These are phyloP conservation scores for Sebastes iracundus DNA, from an alignment of 2,797 vertebrate species.

Conservation along the genomic window DNA sequence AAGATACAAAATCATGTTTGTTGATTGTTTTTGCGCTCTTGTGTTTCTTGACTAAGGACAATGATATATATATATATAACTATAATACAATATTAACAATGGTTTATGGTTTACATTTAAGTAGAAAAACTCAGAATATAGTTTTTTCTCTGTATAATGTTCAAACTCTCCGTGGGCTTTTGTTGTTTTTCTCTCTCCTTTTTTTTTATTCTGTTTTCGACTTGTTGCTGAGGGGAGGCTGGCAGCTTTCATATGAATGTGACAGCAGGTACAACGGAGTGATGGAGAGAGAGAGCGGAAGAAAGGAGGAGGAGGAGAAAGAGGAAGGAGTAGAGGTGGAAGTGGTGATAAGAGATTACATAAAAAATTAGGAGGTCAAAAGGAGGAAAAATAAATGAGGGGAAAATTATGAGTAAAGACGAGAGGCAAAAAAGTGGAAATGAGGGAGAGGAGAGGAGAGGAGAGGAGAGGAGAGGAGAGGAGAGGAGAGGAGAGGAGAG, in stretches of 20 bases:
- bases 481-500: constrained; percentile 11
- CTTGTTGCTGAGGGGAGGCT: constrained; percentile 16
- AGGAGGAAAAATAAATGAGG: neutral
- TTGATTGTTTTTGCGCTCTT: too few relatives aligned
- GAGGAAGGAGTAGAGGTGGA: neutral
- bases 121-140: too few relatives aligned
- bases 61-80: too few relatives aligned
- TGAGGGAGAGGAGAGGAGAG: too few relatives aligned
- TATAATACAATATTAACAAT: neutral
- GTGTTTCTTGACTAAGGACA: too few relatives aligned
- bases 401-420: neutral
- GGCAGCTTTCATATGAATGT: constrained; percentile 22
- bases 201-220: neutral
- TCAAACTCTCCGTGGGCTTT: neutral
- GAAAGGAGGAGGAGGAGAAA: neutral
- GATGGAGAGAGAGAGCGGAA: neutral
- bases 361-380: neutral
- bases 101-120: too few relatives aligned
- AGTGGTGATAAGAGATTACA: neutral
- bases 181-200: neutral
- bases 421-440: neutral
- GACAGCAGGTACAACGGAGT: constrained; percentile 17
- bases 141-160: neutral
- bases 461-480: too few relatives aligned
- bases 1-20: too few relatives aligned